These are phyloP conservation scores for Galaxias olidus DNA, from an alignment of 2,797 vertebrate species.

Conservation along the genomic window DNA sequence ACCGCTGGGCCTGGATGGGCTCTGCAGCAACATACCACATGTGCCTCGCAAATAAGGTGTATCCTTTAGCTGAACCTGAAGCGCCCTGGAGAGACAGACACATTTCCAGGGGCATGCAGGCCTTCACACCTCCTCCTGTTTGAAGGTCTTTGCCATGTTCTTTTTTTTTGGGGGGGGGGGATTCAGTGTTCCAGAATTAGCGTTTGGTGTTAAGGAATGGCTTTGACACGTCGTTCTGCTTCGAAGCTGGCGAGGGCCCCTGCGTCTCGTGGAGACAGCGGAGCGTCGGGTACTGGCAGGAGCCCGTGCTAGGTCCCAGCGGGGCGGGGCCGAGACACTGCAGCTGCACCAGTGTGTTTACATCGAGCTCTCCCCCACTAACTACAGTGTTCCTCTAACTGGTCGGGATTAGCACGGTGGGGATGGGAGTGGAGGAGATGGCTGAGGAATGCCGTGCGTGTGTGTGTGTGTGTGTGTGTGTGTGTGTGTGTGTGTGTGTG, in stretches of 20 bases:
- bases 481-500: too few relatives aligned
- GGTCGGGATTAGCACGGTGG: slow-evolving; percentile 51
- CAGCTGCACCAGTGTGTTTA: slow-evolving; percentile 56
- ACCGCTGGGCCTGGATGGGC: slow-evolving; percentile 47
- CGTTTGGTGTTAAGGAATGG: too few relatives aligned
- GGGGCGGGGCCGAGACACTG: slow-evolving; percentile 7
- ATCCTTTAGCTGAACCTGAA: slow-evolving; percentile 34
- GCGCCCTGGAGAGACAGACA: slow-evolving; percentile 37
- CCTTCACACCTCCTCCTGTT: background rate
- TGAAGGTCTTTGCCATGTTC: background rate
- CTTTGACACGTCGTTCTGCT: too few relatives aligned
- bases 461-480: too few relatives aligned
- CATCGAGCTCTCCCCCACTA: slow-evolving; percentile 39
- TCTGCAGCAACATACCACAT: slow-evolving; percentile 41
- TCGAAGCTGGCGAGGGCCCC: too few relatives aligned
- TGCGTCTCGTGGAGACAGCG: slow-evolving; percentile 21
- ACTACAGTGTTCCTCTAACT: slow-evolving; percentile 47
- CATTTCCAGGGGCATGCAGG: slow-evolving; percentile 9
- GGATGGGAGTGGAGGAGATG: slow-evolving; percentile 42
- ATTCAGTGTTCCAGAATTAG: too few relatives aligned
- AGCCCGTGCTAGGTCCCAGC: slow-evolving; percentile 19
- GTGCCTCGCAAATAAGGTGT: slow-evolving; percentile 38
- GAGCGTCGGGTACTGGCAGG: background rate
- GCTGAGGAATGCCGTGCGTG: too few relatives aligned
- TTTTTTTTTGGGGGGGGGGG: too few relatives aligned